Evolutionary conservation across 1,140 invertebrate species (phyloP), one percentile per base, ranked within the genome.

Genomic region (Drosophila setifemur): DNA sequence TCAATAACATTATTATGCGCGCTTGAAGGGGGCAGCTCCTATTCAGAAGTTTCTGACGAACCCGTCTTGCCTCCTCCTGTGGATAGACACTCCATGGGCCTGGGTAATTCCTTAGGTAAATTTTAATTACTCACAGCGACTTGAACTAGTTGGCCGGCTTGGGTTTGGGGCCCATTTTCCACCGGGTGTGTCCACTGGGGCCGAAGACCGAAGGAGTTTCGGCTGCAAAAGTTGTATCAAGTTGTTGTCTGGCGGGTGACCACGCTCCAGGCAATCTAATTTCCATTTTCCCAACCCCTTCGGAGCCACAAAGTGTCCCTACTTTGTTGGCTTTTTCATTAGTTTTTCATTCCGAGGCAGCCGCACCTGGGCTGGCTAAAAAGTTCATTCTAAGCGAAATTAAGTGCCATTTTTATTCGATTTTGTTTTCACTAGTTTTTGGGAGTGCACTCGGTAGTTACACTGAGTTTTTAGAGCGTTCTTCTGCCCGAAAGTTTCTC

Each of bases 51-150:
- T 54, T 72, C 9, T 35, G 28, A 31, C 43, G 26, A 18, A 52
- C n/a, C n/a, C n/a, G n/a, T n/a, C 52, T 25, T 52, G 44, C 60
- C 49, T 52, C 40, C 37, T 60, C 57, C 61, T 33, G 31, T 11
- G 35, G 12, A 37, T 45, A 48, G 64, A 37, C 77, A 74, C 78
- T 74, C 64, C 49, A 57, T 48, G 58, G 39, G 50, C 57, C 76
- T 64, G 40, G 63, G 74, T 79, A 79, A 79, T 79, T 83, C 79
- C 60, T 83, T 72, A 66, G 79, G 79, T 83, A 83, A 83, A 83
- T 83, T 83, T 85, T 83, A 83, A 83, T 83, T 83, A 83, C 79
- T 75, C 70, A 55, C 72, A 72, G 77, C 79, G 83, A 85, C 79
- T 85, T 83, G 70, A 85, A 78, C 79, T 71, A 79, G 79, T 74